Conservation (phyloP, 1,140 invertebrate species). For the Lordiphosa collinella region DNA sequence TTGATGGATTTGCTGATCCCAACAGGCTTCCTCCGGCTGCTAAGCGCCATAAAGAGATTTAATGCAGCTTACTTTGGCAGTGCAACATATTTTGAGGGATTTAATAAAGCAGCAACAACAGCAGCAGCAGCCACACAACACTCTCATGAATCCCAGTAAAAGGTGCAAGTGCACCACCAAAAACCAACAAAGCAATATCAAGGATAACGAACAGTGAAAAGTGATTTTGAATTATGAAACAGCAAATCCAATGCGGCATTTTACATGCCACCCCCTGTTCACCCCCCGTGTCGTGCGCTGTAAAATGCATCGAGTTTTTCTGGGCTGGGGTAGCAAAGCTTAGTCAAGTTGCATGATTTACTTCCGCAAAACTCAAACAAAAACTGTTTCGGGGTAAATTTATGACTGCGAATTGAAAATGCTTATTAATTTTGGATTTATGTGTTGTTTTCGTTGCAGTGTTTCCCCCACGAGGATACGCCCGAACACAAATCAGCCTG, state of each 20-base stretch:
- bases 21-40: neutral
- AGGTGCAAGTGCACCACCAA: constrained; percentile 21
- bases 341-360: constrained; percentile 70
- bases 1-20: constrained; percentile 42
- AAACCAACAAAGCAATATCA: constrained; percentile 24
- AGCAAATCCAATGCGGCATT: constrained; percentile 51
- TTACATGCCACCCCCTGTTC: constrained; percentile 21
- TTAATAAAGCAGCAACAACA: neutral
- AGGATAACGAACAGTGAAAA: constrained; percentile 45
- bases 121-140: constrained; percentile 8
- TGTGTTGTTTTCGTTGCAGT: constrained; percentile 57
- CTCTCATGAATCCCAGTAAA: constrained; percentile 7
- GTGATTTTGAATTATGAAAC: constrained; percentile 75
- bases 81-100: constrained; percentile 10
- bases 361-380: constrained; percentile 41
- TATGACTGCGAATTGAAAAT: constrained; percentile 50
- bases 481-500: constrained; percentile 79
- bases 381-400: constrained; percentile 41
- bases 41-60: constrained; percentile 6
- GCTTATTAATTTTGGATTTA: constrained; percentile 14
- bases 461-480: constrained; percentile 72
- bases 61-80: neutral
- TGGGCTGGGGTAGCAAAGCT: constrained; percentile 10
- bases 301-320: constrained; percentile 12
- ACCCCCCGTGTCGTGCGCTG: neutral